Evolutionary conservation across 1,140 invertebrate genomes (phyloP).

Genomic region (Triops cancriformis): DNA sequence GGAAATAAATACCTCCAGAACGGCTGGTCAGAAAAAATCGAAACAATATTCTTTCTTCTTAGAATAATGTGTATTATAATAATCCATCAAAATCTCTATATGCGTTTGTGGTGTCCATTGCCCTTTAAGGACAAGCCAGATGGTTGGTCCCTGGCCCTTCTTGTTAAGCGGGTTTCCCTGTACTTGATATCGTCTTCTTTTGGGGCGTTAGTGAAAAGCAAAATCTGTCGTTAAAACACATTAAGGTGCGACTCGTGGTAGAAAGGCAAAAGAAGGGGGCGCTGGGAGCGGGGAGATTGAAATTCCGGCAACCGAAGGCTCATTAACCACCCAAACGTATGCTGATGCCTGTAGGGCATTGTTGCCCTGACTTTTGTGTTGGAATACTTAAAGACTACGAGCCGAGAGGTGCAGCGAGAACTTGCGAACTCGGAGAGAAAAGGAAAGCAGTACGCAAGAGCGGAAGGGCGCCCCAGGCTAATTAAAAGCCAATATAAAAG

Average conservation of each 20-base stretch:
- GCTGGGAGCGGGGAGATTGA: neutral
- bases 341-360: neutral
- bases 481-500: constrained; percentile 11
- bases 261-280: neutral
- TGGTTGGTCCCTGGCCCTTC: too few species aligned
- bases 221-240: too few species aligned
- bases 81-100: too few species aligned
- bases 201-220: too few species aligned
- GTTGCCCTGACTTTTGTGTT: neutral
- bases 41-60: too few species aligned
- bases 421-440: neutral
- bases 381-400: neutral
- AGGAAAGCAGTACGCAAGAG: neutral
- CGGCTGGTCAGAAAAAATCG: too few species aligned
- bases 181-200: neutral
- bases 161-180: neutral
- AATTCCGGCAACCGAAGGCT: neutral
- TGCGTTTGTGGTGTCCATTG: too few species aligned
- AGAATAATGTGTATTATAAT: too few species aligned
- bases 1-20: too few species aligned
- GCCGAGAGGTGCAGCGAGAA: too few species aligned
- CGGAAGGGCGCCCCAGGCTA: neutral
- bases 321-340: neutral
- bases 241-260: neutral
- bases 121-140: too few species aligned